Percentiles rank a stretch among this genome's conserved stretches.
phyloP scores from a whole-genome alignment of 2,113 vertebrate genomes.

The Lepus americanus region DNA sequence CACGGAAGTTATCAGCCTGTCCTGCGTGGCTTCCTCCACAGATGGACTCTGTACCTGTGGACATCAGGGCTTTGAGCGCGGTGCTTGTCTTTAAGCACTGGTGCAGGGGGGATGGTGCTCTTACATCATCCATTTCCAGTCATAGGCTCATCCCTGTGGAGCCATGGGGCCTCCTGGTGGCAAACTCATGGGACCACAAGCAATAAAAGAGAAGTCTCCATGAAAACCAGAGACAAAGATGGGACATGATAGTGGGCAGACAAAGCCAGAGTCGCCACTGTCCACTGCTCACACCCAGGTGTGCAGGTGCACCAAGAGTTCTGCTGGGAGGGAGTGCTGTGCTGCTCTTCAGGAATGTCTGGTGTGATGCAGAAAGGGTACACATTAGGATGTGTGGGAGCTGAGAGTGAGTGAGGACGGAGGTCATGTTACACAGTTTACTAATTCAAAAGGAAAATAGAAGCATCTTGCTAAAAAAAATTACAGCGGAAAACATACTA shows the following conservation, averaged over 20 bases:
- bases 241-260: background rate
- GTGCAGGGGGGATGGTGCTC: no score
- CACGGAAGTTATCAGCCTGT: background rate
- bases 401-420: background rate
- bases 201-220: background rate
- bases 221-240: background rate
- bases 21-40: conserved; percentile 16
- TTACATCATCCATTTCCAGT: background rate
- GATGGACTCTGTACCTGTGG: background rate
- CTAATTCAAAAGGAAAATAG: conserved; percentile 32
- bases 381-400: background rate
- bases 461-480: conserved; percentile 12
- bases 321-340: background rate
- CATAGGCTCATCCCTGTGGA: background rate
- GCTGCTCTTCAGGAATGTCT: background rate
- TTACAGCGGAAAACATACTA: background rate
- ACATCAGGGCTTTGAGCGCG: background rate
- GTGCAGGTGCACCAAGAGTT: background rate
- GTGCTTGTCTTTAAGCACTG: background rate
- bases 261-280: background rate
- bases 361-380: background rate
- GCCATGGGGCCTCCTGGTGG: background rate
- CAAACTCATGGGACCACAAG: background rate
- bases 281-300: background rate
- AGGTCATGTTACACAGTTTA: conserved; percentile 16